Evolutionary conservation across 2,888 invertebrate genomes (phyloP).

Genomic region (Rhimphoctona megacephalus): DNA sequence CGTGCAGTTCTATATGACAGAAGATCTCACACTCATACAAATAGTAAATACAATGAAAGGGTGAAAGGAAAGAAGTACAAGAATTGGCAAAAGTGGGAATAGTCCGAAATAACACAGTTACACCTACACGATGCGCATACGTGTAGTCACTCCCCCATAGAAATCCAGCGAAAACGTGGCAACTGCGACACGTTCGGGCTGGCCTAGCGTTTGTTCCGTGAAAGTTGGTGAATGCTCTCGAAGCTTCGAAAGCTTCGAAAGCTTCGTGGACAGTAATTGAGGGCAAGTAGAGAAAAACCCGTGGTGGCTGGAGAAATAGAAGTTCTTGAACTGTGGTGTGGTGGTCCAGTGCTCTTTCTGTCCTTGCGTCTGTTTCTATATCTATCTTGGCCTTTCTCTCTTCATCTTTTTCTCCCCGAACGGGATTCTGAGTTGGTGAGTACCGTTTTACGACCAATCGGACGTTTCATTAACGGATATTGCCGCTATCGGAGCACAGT

Average conservation of each 20-base stretch:
- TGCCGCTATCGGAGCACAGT: constrained; percentile 66
- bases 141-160: constrained; percentile 34
- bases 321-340: constrained; percentile 58
- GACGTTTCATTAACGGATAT: constrained; percentile 79
- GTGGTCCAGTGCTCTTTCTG: constrained; percentile 50
- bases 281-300: constrained; percentile 76
- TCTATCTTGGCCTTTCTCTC: constrained; percentile 15
- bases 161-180: constrained; percentile 54
- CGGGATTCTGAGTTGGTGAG: neutral
- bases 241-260: constrained; percentile 64
- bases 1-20: constrained; percentile 2
- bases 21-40: neutral
- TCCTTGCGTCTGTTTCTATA: neutral
- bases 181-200: constrained; percentile 56
- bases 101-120: neutral
- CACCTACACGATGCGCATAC: neutral
- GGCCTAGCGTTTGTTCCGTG: constrained; percentile 68
- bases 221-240: constrained; percentile 71
- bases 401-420: neutral
- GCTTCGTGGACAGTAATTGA: constrained; percentile 76
- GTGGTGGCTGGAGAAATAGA: constrained; percentile 60
- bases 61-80: constrained; percentile 10
- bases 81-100: constrained; percentile 21
- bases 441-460: constrained; percentile 66
- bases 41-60: constrained; percentile 5